phyloP scores from a whole-genome alignment of 2,888 invertebrate species.

The Brachypalpus laphriformis region DNA sequence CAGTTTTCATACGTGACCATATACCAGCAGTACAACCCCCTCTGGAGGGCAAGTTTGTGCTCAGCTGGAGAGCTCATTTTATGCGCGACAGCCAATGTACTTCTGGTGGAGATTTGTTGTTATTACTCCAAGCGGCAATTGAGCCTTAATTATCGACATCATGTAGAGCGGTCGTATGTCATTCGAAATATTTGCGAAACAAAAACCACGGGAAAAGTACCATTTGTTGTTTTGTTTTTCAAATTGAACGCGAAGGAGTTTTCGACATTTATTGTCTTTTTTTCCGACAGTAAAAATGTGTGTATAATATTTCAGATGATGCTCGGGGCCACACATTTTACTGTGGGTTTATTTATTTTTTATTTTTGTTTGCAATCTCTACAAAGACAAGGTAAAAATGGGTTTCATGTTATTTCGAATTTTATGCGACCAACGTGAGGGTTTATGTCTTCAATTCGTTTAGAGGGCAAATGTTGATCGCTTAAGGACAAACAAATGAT shows the following conservation, averaged over 20 bases:
- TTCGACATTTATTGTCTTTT: neutral
- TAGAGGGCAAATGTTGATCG: neutral
- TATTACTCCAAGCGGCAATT: neutral
- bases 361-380: neutral
- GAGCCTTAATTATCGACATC: neutral
- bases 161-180: neutral
- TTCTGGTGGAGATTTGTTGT: neutral
- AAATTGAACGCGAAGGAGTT: neutral
- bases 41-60: neutral
- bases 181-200: no score
- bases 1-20: neutral
- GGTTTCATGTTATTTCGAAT: neutral
- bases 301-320: neutral
- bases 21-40: neutral
- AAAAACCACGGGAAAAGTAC: neutral
- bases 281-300: neutral
- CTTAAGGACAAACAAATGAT: neutral
- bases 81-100: neutral
- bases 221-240: neutral
- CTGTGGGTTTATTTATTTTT: neutral
- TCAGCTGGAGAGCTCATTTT: neutral
- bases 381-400: neutral
- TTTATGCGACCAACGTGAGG: neutral
- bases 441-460: neutral
- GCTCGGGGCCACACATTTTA: neutral